Evolutionary conservation across 2,888 invertebrate species (phyloP), one percentile per base, ranked within the genome.

Genomic region (Dugesia japonica): DNA sequence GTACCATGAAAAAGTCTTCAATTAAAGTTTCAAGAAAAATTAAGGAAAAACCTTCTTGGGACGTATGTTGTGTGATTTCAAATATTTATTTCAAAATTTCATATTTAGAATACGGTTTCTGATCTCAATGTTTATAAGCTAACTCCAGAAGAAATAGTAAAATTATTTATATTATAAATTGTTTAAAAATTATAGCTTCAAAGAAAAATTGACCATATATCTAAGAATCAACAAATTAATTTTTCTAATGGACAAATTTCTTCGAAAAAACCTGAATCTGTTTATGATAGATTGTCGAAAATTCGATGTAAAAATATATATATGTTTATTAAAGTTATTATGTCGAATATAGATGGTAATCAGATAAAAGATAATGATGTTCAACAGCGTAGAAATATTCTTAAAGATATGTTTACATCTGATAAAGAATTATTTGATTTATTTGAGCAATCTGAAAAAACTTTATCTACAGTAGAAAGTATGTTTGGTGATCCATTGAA

Each of bases 401-500:
- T 56, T 13, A 23, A 23, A 56, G 56, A n/a, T 9, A 56, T 56
- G 56, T 56, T 56, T n/a, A 56, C 56, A 23, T 20, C 56, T 4
- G 23, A 56, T n/a, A n/a, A 56, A n/a, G 56, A 56, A 56, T 23
- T 56, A 23, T 23, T 56, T n/a, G 56, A 56, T 23, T 23, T 56
- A n/a, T 56, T 56, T 23, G 56, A 56, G 56, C 56, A 56, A 23
- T 56, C 56, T 4, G 56, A 56, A n/a, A 56, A 23, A 23, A 13
- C 56, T 56, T 23, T 56, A 56, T 56, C 56, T 4, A n/a, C 56
- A 9, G 56, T 56, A 4, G 56, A 56, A 23, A 56, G 56, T 56
- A n/a, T 56, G 56, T 56, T 56, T n/a, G 56, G 56, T 23, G 56
- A 56, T 56, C 56, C 56, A 56, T n/a, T 56, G 4, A 56, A 56